Evolutionary conservation across 2,888 invertebrate genomes (phyloP).

Genomic region (Palloptera scutellata): DNA sequence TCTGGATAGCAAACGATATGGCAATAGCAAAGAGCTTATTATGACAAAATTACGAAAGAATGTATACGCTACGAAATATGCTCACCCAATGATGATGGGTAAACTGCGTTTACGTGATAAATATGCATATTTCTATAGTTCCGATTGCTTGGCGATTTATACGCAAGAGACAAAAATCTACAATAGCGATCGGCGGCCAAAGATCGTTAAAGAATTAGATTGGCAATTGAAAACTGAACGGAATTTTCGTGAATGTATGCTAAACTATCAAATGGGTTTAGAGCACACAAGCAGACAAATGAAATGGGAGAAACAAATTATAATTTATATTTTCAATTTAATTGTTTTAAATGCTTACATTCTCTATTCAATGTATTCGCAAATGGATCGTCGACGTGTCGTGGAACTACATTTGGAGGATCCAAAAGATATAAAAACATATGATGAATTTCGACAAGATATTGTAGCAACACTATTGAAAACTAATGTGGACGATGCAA

Average conservation of each 20-base stretch:
- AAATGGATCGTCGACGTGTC: conserved; percentile 26
- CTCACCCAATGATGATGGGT: conserved; percentile 48
- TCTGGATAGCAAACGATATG: conserved; percentile 49
- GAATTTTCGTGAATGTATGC: conserved; percentile 39
- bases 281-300: conserved; percentile 33
- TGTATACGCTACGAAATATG: conserved; percentile 45
- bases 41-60: conserved; percentile 41
- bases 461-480: conserved; percentile 44
- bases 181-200: conserved; percentile 45
- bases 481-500: conserved; percentile 26
- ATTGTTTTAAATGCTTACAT: conserved; percentile 45
- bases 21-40: conserved; percentile 48
- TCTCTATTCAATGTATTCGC: conserved; percentile 41
- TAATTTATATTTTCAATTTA: conserved; percentile 45
- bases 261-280: conserved; percentile 42
- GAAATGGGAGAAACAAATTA: conserved; percentile 41
- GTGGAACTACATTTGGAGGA: conserved; percentile 15
- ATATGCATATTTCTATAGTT: conserved; percentile 48
- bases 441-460: conserved; percentile 43
- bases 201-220: conserved; percentile 48
- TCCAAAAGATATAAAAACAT: conserved; percentile 37
- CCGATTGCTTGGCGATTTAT: conserved; percentile 51
- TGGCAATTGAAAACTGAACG: conserved; percentile 42
- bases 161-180: conserved; percentile 44
- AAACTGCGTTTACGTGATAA: conserved; percentile 48